Percentiles rank a stretch among this genome's conserved stretches.
These are phyloP conservation scores for Saccopteryx bilineata DNA, from an alignment of 2,113 vertebrate species.

Conservation along the genomic window DNA sequence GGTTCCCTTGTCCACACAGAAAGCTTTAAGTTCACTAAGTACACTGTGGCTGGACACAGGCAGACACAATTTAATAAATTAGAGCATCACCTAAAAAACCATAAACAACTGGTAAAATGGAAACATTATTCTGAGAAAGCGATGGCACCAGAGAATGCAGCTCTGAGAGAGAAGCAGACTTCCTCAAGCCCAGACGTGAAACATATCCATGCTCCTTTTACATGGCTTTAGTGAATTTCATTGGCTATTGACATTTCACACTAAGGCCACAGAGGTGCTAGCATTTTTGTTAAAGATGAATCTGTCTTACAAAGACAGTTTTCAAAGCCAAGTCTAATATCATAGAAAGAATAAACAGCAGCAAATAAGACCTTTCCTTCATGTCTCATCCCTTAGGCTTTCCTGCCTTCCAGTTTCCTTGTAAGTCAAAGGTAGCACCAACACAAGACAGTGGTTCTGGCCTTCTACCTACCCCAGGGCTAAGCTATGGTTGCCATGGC, in stretches of 20 bases:
- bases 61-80: neutral
- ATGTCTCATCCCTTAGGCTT: neutral
- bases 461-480: neutral
- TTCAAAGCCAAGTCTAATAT: neutral
- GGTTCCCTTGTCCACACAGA: neutral
- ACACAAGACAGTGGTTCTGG: neutral
- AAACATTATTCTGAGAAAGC: neutral
- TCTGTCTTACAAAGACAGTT: neutral
- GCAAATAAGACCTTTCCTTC: neutral
- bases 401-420: neutral
- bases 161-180: neutral
- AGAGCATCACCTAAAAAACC: neutral
- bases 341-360: neutral
- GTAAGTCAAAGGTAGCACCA: neutral
- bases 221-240: neutral
- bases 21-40: neutral
- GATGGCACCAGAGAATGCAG: neutral
- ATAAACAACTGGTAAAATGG: neutral
- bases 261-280: neutral
- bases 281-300: neutral
- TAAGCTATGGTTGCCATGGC: neutral
- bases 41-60: neutral
- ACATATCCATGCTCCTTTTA: neutral
- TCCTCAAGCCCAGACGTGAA: neutral
- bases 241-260: neutral